phyloP scores from a whole-genome alignment of 2,113 vertebrate genomes.

The Eurystomus gularis region DNA sequence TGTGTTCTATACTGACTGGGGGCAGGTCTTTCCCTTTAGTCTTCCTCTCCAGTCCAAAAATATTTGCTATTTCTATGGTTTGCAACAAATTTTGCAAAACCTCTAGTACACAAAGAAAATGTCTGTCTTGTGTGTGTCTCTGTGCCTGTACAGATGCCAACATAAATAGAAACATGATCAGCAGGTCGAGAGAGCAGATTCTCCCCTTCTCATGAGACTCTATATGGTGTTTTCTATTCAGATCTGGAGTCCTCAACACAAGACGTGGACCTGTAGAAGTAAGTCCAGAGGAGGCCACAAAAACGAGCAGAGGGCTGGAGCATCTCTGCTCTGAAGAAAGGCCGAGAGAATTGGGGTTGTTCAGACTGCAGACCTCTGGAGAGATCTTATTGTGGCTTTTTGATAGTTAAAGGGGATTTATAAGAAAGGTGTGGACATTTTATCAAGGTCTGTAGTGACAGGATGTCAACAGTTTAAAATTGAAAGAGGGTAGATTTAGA shows the following conservation, averaged over 20 bases:
- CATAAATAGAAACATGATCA: neutral
- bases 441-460: neutral
- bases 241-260: neutral
- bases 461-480: neutral
- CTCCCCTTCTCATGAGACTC: neutral
- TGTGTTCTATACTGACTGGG: neutral
- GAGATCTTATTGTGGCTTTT: neutral
- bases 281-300: fast-evolving
- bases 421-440: neutral
- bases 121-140: neutral
- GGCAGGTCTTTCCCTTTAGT: neutral
- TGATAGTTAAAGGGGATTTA: neutral
- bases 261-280: fast-evolving
- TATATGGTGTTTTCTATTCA: neutral
- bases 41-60: neutral
- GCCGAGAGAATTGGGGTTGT: neutral
- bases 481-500: neutral
- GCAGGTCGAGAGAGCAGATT: neutral
- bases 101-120: neutral
- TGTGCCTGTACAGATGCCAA: neutral
- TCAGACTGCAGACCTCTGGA: neutral
- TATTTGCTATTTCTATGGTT: neutral
- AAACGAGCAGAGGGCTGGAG: neutral
- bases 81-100: neutral
- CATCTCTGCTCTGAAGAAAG: neutral